Evolutionary conservation across 2,113 vertebrate species (phyloP), one percentile per base, ranked within the genome.

Genomic region (Ochotona curzoniae): DNA sequence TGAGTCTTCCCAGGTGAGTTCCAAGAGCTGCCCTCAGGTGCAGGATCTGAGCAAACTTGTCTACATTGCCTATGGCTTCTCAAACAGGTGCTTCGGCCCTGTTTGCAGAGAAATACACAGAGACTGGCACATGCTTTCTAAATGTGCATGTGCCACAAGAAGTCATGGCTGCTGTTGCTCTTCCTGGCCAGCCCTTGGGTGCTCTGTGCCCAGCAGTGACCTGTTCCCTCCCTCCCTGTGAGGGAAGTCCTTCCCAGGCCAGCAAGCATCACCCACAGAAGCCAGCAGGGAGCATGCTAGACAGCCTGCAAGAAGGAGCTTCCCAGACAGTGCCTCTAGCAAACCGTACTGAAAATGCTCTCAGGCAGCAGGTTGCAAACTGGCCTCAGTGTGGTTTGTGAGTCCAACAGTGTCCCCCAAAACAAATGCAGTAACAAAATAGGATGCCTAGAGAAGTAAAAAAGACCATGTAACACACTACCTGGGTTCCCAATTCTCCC

Each of bases 251-350:
- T 88, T 94, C 47, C 32, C 74, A 73, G 85, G 78, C 8, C 0
- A 78, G 82, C 73, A 79, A 92, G 84, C 93, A 85, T 85, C 87
- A 86, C 70, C 7, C 4, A 49, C 21, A 47, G 70, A 38, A 79
- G 64, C 64, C 67, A 92, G 92, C 64, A 74, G 0, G 1, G 3
- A 38, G 63, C 25, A 78, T 60, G 64, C 66, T 47, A 44, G 87
- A 64, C 20, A 69, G 9, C 38, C 30, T 28, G 74, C 11, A 38
- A 73, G 74, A 64, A 85, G 57, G 78, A 8, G 5, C 84, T 82
- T 83, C 32, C n/a, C 51, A 67, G 30, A 25, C 3, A 11, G 7
- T 1, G 23, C 9, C 70, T 78, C 89, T 73, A 9, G 21, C 1
- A 67, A 71, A 73, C 63, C 57, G 28, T 3, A 14, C n/a, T 51